These are phyloP conservation scores for Gymnogyps californianus DNA, from an alignment of 2,113 vertebrate genomes.

Conservation along the genomic window DNA sequence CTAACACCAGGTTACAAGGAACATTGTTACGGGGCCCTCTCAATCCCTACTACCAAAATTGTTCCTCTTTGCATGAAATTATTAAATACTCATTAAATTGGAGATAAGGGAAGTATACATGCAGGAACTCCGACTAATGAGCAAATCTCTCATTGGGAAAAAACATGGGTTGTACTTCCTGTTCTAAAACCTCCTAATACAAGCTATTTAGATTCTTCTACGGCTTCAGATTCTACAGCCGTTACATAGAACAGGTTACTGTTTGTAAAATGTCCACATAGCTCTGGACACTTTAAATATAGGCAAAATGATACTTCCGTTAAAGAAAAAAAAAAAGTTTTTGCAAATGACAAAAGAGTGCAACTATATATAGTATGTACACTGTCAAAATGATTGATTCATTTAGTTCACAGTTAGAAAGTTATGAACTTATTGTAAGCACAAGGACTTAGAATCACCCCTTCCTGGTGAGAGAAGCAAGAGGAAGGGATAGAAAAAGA, in stretches of 20 bases:
- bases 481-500: background rate
- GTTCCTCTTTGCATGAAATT: background rate
- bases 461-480: background rate
- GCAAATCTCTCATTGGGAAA: background rate
- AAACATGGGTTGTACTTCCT: background rate
- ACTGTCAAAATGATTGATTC: background rate
- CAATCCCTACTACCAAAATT: background rate
- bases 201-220: background rate
- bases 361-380: background rate
- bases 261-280: background rate
- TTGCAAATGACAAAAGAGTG: background rate
- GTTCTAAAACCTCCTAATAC: background rate
- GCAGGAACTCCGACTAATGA: background rate
- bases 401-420: background rate
- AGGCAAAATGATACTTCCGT: background rate
- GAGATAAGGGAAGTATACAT: background rate
- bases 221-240: background rate
- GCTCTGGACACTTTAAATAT: background rate
- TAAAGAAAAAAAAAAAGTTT: background rate
- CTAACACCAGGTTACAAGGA: background rate
- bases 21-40: background rate
- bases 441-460: background rate
- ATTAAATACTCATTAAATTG: background rate
- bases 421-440: background rate
- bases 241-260: background rate